These are phyloP conservation scores for Sphinx pinastri DNA, from an alignment of 2,888 invertebrate species.

Conservation along the genomic window DNA sequence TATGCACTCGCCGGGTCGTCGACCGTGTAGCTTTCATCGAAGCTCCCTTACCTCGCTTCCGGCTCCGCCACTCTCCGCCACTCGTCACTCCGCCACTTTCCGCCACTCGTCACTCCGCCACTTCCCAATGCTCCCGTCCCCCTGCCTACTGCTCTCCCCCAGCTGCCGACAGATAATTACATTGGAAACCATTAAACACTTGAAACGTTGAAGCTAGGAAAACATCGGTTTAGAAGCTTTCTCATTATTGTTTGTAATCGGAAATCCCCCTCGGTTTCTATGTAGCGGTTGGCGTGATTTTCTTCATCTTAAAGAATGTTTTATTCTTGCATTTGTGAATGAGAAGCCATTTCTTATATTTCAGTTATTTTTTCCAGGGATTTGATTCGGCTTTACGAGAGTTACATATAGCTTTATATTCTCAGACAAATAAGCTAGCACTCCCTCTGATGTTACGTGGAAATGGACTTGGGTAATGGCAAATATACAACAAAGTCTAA, in stretches of 20 bases:
- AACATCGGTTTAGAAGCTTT: not conserved
- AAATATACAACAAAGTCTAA: too few species aligned
- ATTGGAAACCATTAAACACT: conserved; percentile 19
- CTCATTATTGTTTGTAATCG: conserved; percentile 4
- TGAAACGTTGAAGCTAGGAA: not conserved
- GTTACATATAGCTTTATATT: too few species aligned
- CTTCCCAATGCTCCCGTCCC: too few species aligned
- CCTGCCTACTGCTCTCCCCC: not conserved
- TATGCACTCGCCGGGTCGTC: conserved; percentile 4
- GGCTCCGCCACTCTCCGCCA: conserved; percentile 14
- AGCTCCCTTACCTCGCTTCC: conserved; percentile 18
- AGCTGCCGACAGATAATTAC: conserved; percentile 20
- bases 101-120: not conserved
- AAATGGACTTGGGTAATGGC: too few species aligned
- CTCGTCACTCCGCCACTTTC: conserved; percentile 12
- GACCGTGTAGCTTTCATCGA: conserved; percentile 20
- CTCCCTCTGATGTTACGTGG: too few species aligned
- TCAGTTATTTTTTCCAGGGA: too few species aligned
- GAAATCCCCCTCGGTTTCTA: not conserved
- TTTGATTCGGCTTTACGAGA: too few species aligned
- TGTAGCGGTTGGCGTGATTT: not conserved
- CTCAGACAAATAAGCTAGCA: too few species aligned
- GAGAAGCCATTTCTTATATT: too few species aligned
- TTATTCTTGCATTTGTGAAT: not conserved
- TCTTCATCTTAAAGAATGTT: not conserved